These are phyloP conservation scores for Otocyon megalotis DNA, from an alignment of 2,113 vertebrate species.

Conservation along the genomic window DNA sequence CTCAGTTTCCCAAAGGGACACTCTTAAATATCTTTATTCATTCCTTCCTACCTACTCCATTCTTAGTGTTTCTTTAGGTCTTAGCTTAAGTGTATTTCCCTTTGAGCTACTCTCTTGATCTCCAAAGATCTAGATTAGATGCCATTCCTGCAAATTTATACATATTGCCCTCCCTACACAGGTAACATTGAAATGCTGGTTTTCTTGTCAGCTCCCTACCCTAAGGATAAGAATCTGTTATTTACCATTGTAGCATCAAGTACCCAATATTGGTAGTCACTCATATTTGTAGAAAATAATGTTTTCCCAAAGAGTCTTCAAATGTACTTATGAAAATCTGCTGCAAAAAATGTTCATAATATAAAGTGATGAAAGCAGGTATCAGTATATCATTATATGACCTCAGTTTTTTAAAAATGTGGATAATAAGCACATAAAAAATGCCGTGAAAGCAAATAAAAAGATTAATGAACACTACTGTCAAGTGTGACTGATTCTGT, in stretches of 20 bases:
- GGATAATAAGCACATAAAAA: neutral
- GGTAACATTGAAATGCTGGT: neutral
- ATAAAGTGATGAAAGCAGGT: neutral
- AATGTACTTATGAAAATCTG: constrained; percentile 43
- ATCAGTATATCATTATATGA: neutral
- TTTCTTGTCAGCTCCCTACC: neutral
- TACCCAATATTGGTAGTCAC: neutral
- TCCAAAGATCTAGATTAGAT: neutral
- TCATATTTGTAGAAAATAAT: neutral
- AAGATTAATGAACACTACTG: neutral
- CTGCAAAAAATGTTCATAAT: neutral
- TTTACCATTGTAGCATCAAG: neutral
- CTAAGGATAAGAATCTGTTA: neutral
- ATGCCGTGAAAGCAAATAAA: neutral
- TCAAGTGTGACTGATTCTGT: neutral
- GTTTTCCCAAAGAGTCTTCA: constrained; percentile 24
- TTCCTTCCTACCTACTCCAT: neutral
- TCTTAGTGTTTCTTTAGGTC: neutral
- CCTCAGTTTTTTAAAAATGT: neutral
- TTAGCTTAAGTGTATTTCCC: constrained; percentile 47
- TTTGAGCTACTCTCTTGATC: neutral
- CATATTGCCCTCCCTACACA: neutral
- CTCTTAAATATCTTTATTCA: neutral
- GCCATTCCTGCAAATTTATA: neutral
- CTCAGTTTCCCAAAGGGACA: neutral